Base-by-base conservation (phyloP, 1,140 invertebrate genomes). In the Teleopsis dalmanni region DNA sequence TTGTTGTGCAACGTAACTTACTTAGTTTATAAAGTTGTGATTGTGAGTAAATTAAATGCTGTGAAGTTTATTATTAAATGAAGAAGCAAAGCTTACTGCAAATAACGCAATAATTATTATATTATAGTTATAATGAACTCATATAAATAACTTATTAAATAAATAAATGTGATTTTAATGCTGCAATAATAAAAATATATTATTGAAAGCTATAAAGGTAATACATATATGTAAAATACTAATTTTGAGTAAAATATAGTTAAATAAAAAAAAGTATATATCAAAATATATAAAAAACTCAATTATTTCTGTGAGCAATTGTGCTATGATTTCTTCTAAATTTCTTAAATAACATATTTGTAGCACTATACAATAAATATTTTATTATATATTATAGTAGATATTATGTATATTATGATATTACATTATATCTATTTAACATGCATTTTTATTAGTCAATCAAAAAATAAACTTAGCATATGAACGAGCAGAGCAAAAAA, bases 51-150 rank as follows among this genome's bases (percentile, higher is more conserved):
- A 66, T 66, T 66, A 66, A 66, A 66, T 64, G 44, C 25, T 43
- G 37, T 27, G 60, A 62, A 66, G 64, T 66, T 66, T 66, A 66
- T 66, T 66, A 66, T 66, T 66, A 66, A 66, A 66, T 66, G 60
- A 63, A 66, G 64, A 60, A 36, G 18, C 40, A 36, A 25, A 43
- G 62, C 59, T 65, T 26, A 27, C 26, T 27, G 10, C 13, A 40
- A 48, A 41, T 48, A 48, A 48, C 31, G 36, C 41, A 48, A 48
- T 48, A 48, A 48, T 48, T 48, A 34, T 48, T 48, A 48, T 48
- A 34, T 48, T 48, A 48, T 34, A 16, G 47, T 41, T 48, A 48
- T 41, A 48, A 41, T 48, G 47, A 41, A 48, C 47, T 41, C 36
- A 48, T 48, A n/a, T n/a, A n/a, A n/a, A n/a, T n/a, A n/a, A n/a